Base-by-base conservation (phyloP, 2,113 vertebrate genomes). In the Paraplagusia blochii region DNA sequence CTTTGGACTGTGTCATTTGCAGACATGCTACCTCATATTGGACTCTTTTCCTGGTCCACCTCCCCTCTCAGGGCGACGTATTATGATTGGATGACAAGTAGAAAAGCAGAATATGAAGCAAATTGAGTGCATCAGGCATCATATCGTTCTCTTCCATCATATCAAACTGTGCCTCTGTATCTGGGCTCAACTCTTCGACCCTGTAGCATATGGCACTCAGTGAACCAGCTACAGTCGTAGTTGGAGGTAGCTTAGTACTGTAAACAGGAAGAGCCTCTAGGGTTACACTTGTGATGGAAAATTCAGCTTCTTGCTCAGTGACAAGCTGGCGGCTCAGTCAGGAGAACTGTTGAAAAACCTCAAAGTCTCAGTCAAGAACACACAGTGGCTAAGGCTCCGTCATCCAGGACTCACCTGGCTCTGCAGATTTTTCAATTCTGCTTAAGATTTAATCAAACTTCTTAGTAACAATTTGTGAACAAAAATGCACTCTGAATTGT, bases 221-320 rank as follows among this genome's bases (percentile, higher is more conserved):
- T 59, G 72, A 70, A 69, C 46, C 44, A 36, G 35, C 55, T 42
- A 39, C 63, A 79, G 57, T 76, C 69, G 29, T 65, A 69, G 65
- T 66, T 74, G 61, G 69, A 68, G 71, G 64, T 63, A 63, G 59
- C 69, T 58, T 53, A 60, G 67, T 65, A 81, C 22, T 29, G 22
- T 81, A 80, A 81, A 87, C 81, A 61, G 76, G 75, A 84, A 76
- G 64, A 71, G 66, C 46, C 67, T 83, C 62, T 54, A 53, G 62
- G 76, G 72, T 84, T 84, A 51, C 0, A 54, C 66, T 74, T 73
- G 72, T 79, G 70, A 83, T 85, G 85, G 81, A 85, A 87, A 84
- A 80, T 74, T 70, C 59, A 63, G 36, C 58, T 19, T 45, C 55
- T 80, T 59, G 57, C 51, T 76, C 49, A 64, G 48, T 62, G 40